Evolutionary conservation across 2,888 invertebrate genomes (phyloP).

Genomic region (Patella pellucida): DNA sequence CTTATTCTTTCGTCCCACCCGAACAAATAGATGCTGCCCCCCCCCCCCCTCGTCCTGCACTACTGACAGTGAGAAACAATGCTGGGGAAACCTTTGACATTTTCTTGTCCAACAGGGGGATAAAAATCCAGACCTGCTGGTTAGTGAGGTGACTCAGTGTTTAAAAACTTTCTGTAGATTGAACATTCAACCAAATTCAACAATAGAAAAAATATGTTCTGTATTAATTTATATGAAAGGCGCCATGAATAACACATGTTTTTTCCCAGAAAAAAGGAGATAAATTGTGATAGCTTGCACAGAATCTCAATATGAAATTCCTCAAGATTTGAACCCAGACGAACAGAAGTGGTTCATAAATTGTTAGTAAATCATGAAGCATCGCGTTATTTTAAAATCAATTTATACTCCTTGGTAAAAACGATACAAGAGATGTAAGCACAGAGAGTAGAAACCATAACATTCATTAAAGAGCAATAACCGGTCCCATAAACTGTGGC

Average conservation of each 20-base stretch:
- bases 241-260: conserved; percentile 3
- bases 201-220: too few relatives aligned
- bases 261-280: not conserved
- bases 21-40: too few relatives aligned
- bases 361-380: conserved; percentile 4
- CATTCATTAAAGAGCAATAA: conserved; percentile 4
- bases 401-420: not conserved
- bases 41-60: too few relatives aligned
- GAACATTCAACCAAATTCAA: too few relatives aligned
- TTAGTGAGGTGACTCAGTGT: too few relatives aligned
- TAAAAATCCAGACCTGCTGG: too few relatives aligned
- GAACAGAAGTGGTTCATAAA: conserved; percentile 5
- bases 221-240: not conserved
- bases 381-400: not conserved
- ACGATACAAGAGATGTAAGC: not conserved
- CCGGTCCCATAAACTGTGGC: not conserved
- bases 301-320: not conserved
- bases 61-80: too few relatives aligned
- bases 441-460: not conserved
- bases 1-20: too few relatives aligned
- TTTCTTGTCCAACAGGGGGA: too few relatives aligned
- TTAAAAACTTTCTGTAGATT: too few relatives aligned
- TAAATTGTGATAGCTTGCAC: not conserved
- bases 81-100: too few relatives aligned
- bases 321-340: conserved; percentile 8